Conservation (phyloP, 2,888 invertebrate genomes). For the Scrobipalpa atriplicella region DNA sequence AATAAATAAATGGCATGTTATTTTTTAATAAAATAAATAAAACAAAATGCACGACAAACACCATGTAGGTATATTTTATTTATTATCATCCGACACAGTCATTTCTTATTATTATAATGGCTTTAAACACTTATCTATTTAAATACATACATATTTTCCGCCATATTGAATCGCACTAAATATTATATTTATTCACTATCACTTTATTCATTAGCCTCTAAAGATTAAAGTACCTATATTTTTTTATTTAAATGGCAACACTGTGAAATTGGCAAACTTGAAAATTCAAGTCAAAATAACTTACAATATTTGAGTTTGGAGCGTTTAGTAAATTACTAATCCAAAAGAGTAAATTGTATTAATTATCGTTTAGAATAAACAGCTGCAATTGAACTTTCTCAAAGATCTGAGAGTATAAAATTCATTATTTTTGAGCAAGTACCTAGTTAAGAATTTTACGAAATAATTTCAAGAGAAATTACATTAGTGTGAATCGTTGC, state of each 20-base stretch:
- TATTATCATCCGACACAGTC: constrained; percentile 24
- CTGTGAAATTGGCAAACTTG: constrained; percentile 15
- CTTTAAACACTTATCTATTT: constrained; percentile 19
- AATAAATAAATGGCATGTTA: neutral
- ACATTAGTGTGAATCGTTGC: neutral
- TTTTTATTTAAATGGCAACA: constrained; percentile 23
- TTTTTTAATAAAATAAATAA: neutral
- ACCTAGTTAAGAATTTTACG: neutral
- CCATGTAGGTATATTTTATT: constrained; percentile 14
- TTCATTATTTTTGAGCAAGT: neutral
- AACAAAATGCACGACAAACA: constrained; percentile 18
- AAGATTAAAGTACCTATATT: neutral
- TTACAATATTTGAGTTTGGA: neutral
- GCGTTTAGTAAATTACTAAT: no score
- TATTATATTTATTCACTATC: neutral
- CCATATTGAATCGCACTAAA: neutral
- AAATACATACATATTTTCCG: constrained; percentile 8
- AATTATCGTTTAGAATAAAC: no score
- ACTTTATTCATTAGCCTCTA: neutral
- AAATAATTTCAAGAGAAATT: neutral
- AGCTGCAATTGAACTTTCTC: no score
- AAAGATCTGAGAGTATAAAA: neutral
- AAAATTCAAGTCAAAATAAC: neutral
- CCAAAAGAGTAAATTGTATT: no score
- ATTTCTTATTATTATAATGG: constrained; percentile 8